A percentile compares a stretch with the other conserved stretches of the same genome.
phyloP scores from a whole-genome alignment of 2,888 invertebrate species.

The Hybos culiciformis region DNA sequence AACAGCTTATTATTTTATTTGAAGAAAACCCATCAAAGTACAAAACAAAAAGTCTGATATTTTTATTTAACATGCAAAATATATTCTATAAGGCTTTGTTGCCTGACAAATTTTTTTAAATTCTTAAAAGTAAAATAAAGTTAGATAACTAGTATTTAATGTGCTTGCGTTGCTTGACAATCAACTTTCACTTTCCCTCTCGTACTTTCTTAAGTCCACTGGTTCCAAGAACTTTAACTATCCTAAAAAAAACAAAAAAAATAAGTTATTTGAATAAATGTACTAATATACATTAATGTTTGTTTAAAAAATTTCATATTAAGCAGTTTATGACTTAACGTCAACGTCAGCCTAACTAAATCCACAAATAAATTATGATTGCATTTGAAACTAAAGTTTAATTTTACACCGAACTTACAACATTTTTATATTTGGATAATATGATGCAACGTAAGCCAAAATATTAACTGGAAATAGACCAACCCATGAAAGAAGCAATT shows the following conservation, averaged over 20 bases:
- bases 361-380: not conserved
- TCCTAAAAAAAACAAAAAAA: not conserved
- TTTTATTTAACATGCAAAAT: no score
- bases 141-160: not conserved
- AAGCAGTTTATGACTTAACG: no score
- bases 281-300: not conserved
- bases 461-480: slow-evolving; percentile 47
- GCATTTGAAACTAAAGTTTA: not conserved
- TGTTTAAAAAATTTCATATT: no score
- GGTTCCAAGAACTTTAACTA: slow-evolving; percentile 9
- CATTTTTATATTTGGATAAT: slow-evolving; percentile 40
- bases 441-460: slow-evolving; percentile 44
- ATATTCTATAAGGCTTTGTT: no score
- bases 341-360: no score
- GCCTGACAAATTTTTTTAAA: no score
- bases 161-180: not conserved
- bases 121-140: not conserved
- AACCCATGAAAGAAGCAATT: slow-evolving; percentile 55
- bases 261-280: not conserved
- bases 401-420: slow-evolving; percentile 29
- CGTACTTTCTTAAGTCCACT: slow-evolving; percentile 12
- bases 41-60: not conserved
- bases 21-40: no score
- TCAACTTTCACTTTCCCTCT: slow-evolving; percentile 14
- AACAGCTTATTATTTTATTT: no score